Base-by-base conservation (phyloP, 2,113 vertebrate genomes). In the Todiramphus saurophagus region DNA sequence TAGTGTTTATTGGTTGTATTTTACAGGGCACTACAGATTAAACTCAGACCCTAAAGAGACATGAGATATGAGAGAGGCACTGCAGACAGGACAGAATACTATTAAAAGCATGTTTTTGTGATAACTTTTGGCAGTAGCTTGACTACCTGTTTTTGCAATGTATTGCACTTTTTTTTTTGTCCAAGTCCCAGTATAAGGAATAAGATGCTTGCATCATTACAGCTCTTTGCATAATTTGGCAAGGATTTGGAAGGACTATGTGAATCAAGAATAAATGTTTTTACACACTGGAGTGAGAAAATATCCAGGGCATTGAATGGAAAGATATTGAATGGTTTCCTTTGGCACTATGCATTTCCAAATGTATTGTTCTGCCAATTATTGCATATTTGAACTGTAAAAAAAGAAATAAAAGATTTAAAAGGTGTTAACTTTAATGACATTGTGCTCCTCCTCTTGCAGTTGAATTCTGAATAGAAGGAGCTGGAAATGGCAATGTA, bases 201-300 rank as follows among this genome's bases (percentile, higher is more conserved):
- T 83, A 79, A 75, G 77, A 81, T 0, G 2, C 69, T 95, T 86
- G 66, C n/a, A 46, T 33, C 79, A 56, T 82, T 93, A 86, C n/a
- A 58, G 51, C 27, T 86, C 48, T 90, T 83, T 94, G 69, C 82
- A 95, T 90, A 94, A 95, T 93, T 91, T 95, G 93, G 94, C 89
- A 89, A 87, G 51, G 31, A 50, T 89, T 75, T 70, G 51, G 46
- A 70, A 83, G 89, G 83, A 44, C 76, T 6, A 1, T 64, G 62
- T 82, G 94, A 91, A 79, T 95, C 74, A 89, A 93, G 91, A 87
- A 79, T 89, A 91, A 96, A 93, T 89, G 78, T 93, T 96, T 97
- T 96, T 87, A 79, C 74, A 96, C 87, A 81, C 74, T 66, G 53
- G 81, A 82, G 77, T 89, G 87, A 91, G 77, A 89, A 96, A 96